Evolutionary conservation across 1,140 invertebrate species (phyloP).

Genomic region (Papilio aristodemus): DNA sequence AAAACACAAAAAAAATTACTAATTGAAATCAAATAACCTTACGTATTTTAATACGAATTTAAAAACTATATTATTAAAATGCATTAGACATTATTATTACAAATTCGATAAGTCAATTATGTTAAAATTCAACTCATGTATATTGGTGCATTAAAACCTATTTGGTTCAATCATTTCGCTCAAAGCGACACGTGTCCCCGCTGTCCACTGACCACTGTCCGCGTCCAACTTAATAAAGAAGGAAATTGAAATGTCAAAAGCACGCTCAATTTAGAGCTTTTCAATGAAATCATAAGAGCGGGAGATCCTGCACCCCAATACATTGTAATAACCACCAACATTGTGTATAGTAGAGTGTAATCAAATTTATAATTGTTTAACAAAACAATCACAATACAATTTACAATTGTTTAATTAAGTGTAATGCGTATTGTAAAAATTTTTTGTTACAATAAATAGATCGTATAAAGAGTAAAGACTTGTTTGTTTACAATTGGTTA

Average conservation of each 20-base stretch:
- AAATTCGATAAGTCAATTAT: neutral
- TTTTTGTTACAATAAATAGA: neutral
- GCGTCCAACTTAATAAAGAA: conserved; percentile 38
- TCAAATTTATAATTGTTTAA: conserved; percentile 5
- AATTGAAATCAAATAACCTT: too few relatives aligned
- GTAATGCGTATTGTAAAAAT: neutral
- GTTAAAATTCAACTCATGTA: neutral
- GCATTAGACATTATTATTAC: neutral
- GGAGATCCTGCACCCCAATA: conserved; percentile 7
- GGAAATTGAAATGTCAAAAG: conserved; percentile 69
- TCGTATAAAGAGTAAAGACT: neutral
- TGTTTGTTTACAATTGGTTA: neutral
- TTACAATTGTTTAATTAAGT: conserved; percentile 5
- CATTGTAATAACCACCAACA: conserved; percentile 15
- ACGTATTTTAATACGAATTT: too few relatives aligned
- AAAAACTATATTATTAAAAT: neutral
- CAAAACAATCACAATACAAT: neutral
- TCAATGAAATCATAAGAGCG: conserved; percentile 32
- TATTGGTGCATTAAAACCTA: conserved; percentile 4
- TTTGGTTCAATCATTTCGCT: neutral
- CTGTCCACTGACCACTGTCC: conserved; percentile 36
- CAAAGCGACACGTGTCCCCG: conserved; percentile 10
- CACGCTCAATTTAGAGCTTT: conserved; percentile 44
- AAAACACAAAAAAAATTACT: neutral
- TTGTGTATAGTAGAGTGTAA: neutral